These are phyloP conservation scores for Caenorhabditis drosophilae DNA, from an alignment of 2,888 invertebrate genomes.

Conservation along the genomic window DNA sequence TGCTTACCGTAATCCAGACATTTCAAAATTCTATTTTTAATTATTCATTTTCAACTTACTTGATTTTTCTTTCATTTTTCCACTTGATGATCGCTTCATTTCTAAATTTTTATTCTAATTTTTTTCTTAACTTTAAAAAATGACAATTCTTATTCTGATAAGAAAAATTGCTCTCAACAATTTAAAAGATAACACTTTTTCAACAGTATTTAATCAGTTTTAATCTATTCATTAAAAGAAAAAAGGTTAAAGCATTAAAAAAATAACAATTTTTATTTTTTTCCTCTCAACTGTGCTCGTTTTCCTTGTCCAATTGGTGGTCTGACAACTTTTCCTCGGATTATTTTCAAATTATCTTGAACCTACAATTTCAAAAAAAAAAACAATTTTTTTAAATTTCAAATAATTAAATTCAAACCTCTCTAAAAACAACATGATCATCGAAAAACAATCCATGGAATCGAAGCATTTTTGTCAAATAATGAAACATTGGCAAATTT, in stretches of 20 bases:
- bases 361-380: constrained; percentile 33
- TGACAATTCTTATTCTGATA: no score
- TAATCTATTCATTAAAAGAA: no score
- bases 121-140: background rate
- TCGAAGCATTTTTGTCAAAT: constrained; percentile 66
- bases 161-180: no score
- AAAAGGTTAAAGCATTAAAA: constrained; percentile 6
- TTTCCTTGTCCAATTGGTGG: constrained; percentile 67
- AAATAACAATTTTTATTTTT: constrained; percentile 40
- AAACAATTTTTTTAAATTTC: background rate
- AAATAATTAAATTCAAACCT: constrained; percentile 30
- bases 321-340: constrained; percentile 62
- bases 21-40: background rate
- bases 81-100: constrained; percentile 23
- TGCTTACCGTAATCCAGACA: no score
- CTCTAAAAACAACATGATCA: constrained; percentile 66
- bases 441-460: constrained; percentile 67
- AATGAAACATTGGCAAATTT: constrained; percentile 68
- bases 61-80: constrained; percentile 20
- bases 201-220: no score
- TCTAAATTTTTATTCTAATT: background rate
- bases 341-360: constrained; percentile 61
- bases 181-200: no score
- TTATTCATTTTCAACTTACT: background rate
- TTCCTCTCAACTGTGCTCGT: constrained; percentile 57